Base-by-base conservation (phyloP, 2,797 vertebrate genomes). In the Sparidentex hasta region DNA sequence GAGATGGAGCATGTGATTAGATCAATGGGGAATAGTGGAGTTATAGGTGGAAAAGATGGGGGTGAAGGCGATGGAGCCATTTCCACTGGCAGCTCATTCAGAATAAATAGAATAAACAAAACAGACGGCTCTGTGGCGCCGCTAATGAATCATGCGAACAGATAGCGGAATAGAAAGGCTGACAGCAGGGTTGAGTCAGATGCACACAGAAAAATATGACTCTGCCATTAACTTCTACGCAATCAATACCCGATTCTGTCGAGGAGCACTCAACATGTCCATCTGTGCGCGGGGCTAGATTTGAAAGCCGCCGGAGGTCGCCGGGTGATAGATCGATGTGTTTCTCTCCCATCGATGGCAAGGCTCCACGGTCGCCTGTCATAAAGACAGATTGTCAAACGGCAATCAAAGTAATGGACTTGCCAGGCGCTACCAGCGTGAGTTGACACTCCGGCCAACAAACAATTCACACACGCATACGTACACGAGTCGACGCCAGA, bases 301-400 rank as follows among this genome's bases (percentile, higher is more conserved):
- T 91, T 94, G 92, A 94, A 93, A 94, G 93, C 91, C 23, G 65
- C 87, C 84, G 91, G 90, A 94, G 93, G 94, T 95, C 89, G 84
- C 87, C 16, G 75, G 80, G 87, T 88, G 87, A 94, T 88, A 83
- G 92, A 95, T 96, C 93, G 86, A 96, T 95, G 91, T 93, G 93
- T 94, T 95, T 95, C 92, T 95, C 89, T 91, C 90, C 90, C 86
- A 88, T 92, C 79, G 88, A 95, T 89, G 92, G 89, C 73, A 56
- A 88, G 85, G 88, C 91, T 87, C 90, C 71, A 72, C 59, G 70
- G 85, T 90, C 79, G 84, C 89, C 94, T 88, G 93, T 95, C 95
- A 93, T 95, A 94, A 96, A 95, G 94, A 95, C 89, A 93, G 92
- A 93, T 93, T 92, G 95, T 95, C 93, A 94, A 93, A 93, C 72